A percentile compares a stretch with the other conserved stretches of the same genome.
Evolutionary conservation across 2,797 vertebrate genomes (phyloP).

Genomic region (Carcharodon carcharias): DNA sequence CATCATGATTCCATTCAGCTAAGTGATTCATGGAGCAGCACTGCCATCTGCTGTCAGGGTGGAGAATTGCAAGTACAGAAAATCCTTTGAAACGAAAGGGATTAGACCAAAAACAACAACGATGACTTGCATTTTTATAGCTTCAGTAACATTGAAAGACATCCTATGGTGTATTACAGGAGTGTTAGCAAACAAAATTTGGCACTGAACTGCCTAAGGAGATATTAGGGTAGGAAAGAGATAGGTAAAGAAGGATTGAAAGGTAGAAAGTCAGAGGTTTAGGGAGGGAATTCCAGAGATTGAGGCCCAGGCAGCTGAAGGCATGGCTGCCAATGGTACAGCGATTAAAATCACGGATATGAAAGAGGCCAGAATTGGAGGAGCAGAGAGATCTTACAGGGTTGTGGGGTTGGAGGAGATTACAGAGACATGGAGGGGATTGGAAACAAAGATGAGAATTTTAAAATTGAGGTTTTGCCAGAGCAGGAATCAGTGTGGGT

Average conservation of each 20-base stretch:
- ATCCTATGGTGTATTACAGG: not conserved
- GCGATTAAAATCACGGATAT: not conserved
- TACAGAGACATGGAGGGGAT: not conserved
- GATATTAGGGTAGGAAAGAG: not conserved
- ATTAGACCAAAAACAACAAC: not conserved
- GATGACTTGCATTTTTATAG: not conserved
- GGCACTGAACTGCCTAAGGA: not conserved
- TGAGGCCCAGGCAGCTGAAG: not conserved
- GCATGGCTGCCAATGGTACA: not conserved
- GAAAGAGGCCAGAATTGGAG: no score
- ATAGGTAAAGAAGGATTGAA: not conserved
- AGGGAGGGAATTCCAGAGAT: not conserved
- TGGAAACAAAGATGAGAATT: not conserved
- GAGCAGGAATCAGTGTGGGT: not conserved
- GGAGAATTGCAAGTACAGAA: not conserved
- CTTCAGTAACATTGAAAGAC: not conserved
- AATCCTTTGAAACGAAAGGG: not conserved
- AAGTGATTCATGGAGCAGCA: not conserved
- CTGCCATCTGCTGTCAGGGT: not conserved
- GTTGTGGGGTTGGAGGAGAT: not conserved
- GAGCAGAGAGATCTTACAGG: no score
- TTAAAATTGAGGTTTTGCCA: not conserved
- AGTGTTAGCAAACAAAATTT: not conserved
- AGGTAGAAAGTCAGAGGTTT: not conserved
- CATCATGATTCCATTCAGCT: no score